Base-by-base conservation (phyloP, 2,113 vertebrate species). In the Butastur rufipennis region DNA sequence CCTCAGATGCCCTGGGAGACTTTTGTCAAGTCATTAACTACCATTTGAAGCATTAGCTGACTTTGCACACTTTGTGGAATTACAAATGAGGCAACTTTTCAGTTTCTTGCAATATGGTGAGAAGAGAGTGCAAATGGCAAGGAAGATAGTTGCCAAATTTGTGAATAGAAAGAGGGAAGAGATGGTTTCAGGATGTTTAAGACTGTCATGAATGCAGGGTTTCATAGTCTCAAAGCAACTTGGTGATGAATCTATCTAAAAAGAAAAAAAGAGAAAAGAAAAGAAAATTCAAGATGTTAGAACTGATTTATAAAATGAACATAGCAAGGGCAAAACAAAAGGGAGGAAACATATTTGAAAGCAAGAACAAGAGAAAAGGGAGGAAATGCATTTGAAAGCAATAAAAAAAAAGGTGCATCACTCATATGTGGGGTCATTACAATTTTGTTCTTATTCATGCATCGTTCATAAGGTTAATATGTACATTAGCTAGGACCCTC, bases 351-450 rank as follows among this genome's bases (percentile, higher is more conserved):
- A 42, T 15, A 42, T 16, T 42, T 42, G 42, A 42, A 42, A 42
- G 42, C 42, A 42, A 42, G 42, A 42, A 42, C 42, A 42, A 42
- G 42, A 42, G 15, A 42, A 42, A 42, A 42, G 42, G 42, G 42
- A 42, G 42, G 42, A 42, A 42, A 42, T 42, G 42, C 15, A 42
- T 42, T 42, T 42, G 14, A 42, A 42, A 42, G 42, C 42, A 42
- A 42, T 16, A 66, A 63, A 17, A 61, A 50, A n/a, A 50, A 29
- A 17, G 3, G 4, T 50, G 1, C 2, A n/a, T 61, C 18, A 25
- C 4, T 72, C 13, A 4, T 36, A 56, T 6, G 4, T n/a, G 17
- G 3, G 10, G 1, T 56, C 2, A 9, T 26, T 58, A n/a, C 4
- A 40, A 6, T 61, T 81, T 75, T 77, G 8, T 59, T 94, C 10